Percentiles rank a stretch among this genome's conserved stretches.
Conservation (phyloP, 1,140 invertebrate genomes). For the Linepithema humile region DNA sequence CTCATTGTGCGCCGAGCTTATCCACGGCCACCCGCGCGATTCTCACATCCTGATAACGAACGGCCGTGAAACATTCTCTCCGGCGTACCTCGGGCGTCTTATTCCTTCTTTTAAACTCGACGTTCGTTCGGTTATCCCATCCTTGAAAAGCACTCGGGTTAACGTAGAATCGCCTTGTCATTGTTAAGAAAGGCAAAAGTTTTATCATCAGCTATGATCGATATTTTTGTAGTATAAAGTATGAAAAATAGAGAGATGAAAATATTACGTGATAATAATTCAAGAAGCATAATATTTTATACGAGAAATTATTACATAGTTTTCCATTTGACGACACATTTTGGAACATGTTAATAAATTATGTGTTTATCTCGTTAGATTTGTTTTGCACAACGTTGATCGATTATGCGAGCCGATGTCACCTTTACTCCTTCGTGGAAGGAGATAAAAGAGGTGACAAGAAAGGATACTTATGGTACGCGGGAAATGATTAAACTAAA, state of each 20-base stretch:
- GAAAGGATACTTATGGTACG: conserved; percentile 41
- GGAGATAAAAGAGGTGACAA: background rate
- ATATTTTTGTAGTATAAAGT: background rate
- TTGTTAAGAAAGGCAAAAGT: conserved; percentile 2
- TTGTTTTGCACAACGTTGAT: background rate
- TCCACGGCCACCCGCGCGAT: conserved; percentile 71
- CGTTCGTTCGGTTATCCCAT: background rate
- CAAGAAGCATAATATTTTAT: background rate
- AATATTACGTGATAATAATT: background rate
- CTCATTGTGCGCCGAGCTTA: conserved; percentile 73
- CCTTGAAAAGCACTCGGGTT: conserved; percentile 41
- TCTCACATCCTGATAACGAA: conserved; percentile 74
- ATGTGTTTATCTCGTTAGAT: background rate
- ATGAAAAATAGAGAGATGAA: background rate
- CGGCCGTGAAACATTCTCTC: conserved; percentile 56
- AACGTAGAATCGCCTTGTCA: conserved; percentile 43
- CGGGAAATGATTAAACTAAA: conserved; percentile 65
- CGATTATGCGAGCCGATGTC: background rate
- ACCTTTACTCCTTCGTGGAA: background rate
- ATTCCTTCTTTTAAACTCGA: conserved; percentile 48
- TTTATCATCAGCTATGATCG: background rate
- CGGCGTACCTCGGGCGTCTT: conserved; percentile 6
- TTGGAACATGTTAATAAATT: background rate
- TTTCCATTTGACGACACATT: background rate
- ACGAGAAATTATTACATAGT: background rate